Percentiles rank a stretch among this genome's conserved stretches.
phyloP scores from a whole-genome alignment of 1,140 invertebrate species.

The Musca vetustissima region DNA sequence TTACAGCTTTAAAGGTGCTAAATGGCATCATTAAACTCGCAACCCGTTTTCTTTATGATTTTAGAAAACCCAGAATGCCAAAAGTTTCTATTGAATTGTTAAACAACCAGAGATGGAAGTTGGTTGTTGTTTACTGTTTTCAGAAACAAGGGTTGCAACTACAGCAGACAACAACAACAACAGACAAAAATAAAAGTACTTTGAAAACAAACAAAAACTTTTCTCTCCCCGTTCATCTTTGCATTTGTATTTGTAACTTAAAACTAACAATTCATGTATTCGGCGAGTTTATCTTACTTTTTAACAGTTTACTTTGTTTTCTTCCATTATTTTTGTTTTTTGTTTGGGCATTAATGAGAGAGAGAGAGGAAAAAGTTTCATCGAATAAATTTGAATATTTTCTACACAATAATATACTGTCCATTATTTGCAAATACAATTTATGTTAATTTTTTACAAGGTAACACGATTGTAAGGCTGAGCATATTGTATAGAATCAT shows the following conservation, averaged over 20 bases:
- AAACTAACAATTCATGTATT: conserved; percentile 22
- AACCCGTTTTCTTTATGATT: conserved; percentile 24
- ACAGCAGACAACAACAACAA: background rate
- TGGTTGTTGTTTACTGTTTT: background rate
- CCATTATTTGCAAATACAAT: no score
- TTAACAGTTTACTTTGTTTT: background rate
- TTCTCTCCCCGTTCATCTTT: background rate
- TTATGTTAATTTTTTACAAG: no score
- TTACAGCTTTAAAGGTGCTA: conserved; percentile 11
- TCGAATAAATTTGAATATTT: no score
- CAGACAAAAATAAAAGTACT: conserved; percentile 13
- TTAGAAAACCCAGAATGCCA: conserved; percentile 8
- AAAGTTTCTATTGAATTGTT: conserved; percentile 20
- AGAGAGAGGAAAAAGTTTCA: no score
- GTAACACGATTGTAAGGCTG: no score
- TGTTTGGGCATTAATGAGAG: no score
- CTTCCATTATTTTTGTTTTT: no score
- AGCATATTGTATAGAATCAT: no score
- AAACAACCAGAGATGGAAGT: conserved; percentile 7
- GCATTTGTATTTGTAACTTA: background rate
- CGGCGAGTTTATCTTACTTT: conserved; percentile 20
- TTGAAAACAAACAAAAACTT: conserved; percentile 4
- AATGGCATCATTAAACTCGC: conserved; percentile 20
- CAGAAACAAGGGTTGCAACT: background rate
- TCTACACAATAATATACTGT: no score